Evolutionary conservation across 2,888 invertebrate species (phyloP).

Genomic region (Zaprionus lineosus): DNA sequence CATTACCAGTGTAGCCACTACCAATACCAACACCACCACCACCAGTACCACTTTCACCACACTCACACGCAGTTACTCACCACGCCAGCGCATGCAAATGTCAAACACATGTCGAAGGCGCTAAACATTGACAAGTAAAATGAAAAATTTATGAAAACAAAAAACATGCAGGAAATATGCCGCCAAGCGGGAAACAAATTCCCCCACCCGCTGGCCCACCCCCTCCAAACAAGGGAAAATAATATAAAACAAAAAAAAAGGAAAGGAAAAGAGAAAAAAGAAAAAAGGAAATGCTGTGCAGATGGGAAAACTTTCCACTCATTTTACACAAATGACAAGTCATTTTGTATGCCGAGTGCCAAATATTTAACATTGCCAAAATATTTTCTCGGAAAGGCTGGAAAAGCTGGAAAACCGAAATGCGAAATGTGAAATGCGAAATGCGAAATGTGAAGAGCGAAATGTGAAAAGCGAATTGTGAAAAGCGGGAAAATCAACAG

Average conservation of each 20-base stretch:
- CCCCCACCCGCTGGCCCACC: no score
- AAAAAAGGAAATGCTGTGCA: constrained; percentile 12
- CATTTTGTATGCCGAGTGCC: constrained; percentile 64
- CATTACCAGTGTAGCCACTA: no score
- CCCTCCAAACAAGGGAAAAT: constrained; percentile 7
- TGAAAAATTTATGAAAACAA: constrained; percentile 63
- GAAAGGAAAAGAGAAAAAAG: constrained; percentile 1
- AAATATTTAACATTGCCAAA: constrained; percentile 62
- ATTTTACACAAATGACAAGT: constrained; percentile 62
- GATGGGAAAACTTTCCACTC: constrained; percentile 42
- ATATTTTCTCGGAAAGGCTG: constrained; percentile 52
- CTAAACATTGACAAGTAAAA: constrained; percentile 69
- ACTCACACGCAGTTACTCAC: no score
- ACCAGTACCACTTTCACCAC: no score
- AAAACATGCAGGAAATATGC: constrained; percentile 45
- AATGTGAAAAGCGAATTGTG: no score
- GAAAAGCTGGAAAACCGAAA: no score
- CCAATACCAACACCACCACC: no score
- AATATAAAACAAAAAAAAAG: constrained; percentile 11
- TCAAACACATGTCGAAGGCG: constrained; percentile 73
- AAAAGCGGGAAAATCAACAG: constrained; percentile 3
- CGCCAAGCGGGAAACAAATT: constrained; percentile 56
- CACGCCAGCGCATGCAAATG: constrained; percentile 60
- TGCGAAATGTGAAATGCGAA: no score
- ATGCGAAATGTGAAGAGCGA: no score